Percentiles rank a stretch among this genome's conserved stretches.
Conservation (phyloP, 64 coral and sea anemone species). For the Montipora cactus region DNA sequence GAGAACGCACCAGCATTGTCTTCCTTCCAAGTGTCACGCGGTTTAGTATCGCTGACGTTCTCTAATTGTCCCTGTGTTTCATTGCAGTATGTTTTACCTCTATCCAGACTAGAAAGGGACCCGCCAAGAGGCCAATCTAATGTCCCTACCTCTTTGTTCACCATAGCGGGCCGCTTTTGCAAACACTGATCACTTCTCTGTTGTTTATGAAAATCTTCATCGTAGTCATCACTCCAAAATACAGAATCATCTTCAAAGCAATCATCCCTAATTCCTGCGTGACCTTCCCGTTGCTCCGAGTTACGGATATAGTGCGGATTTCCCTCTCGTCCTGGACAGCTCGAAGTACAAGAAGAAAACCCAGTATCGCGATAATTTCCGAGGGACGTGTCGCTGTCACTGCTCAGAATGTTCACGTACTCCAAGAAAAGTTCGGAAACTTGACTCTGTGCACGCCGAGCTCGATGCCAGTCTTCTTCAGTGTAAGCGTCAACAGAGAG, state of each 20-base stretch:
- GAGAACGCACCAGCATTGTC: not conserved
- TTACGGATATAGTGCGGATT: not conserved
- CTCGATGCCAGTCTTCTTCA: not conserved
- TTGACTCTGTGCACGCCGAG: not conserved
- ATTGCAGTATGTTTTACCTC: not conserved
- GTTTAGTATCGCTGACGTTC: not conserved
- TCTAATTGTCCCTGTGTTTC: not conserved
- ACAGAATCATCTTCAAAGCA: conserved; percentile 17
- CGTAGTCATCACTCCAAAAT: not conserved
- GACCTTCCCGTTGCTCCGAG: conserved; percentile 17
- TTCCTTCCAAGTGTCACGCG: not conserved
- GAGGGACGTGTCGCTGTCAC: conserved; percentile 18
- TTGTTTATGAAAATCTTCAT: not conserved
- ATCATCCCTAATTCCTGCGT: not conserved
- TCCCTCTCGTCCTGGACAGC: not conserved
- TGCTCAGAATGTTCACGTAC: conserved; percentile 41
- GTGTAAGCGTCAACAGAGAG: conserved; percentile 24
- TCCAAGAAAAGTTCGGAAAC: conserved; percentile 44
- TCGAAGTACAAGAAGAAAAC: not conserved
- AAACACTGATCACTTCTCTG: not conserved
- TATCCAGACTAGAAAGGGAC: not conserved
- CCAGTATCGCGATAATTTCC: conserved; percentile 1
- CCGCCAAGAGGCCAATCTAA: not conserved
- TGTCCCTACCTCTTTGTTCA: not conserved
- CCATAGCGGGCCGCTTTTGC: not conserved